phyloP scores from a whole-genome alignment of 2,888 invertebrate species.

The Tridacna crocea region DNA sequence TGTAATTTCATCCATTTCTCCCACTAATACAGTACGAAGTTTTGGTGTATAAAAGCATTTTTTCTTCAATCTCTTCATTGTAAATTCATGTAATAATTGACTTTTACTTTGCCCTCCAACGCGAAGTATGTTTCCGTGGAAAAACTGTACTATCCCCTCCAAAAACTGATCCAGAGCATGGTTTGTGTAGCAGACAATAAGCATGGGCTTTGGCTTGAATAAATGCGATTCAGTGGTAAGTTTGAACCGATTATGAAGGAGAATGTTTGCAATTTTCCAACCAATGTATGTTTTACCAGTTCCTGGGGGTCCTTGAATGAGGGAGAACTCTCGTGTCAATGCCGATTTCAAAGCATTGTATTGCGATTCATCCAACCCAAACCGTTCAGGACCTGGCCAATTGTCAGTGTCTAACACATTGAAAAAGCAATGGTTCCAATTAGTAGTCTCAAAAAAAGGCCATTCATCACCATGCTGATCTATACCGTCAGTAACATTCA shows the following conservation, averaged over 20 bases:
- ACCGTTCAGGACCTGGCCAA: slow-evolving; percentile 19
- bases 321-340: slow-evolving; percentile 78
- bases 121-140: slow-evolving; percentile 72
- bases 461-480: too few relatives aligned
- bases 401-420: too few relatives aligned
- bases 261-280: slow-evolving; percentile 88
- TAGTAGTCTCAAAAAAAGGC: too few relatives aligned
- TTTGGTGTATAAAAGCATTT: slow-evolving; percentile 13
- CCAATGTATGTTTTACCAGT: slow-evolving; percentile 94
- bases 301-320: slow-evolving; percentile 90
- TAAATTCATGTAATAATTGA: slow-evolving; percentile 67
- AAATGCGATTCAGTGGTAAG: slow-evolving; percentile 26
- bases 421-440: too few relatives aligned
- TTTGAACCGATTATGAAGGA: slow-evolving; percentile 87
- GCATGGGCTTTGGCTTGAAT: slow-evolving; percentile 74
- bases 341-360: slow-evolving; percentile 76
- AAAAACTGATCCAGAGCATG: slow-evolving; percentile 84
- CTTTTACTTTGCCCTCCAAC: slow-evolving; percentile 80
- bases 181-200: slow-evolving; percentile 83
- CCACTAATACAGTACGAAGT: too few relatives aligned
- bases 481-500: too few relatives aligned
- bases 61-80: slow-evolving; percentile 51
- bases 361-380: slow-evolving; percentile 77
- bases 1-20: slow-evolving; percentile 51
- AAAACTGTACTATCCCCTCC: slow-evolving; percentile 78